Conservation (phyloP, 2,113 vertebrate species). For the Gila orcuttii region DNA sequence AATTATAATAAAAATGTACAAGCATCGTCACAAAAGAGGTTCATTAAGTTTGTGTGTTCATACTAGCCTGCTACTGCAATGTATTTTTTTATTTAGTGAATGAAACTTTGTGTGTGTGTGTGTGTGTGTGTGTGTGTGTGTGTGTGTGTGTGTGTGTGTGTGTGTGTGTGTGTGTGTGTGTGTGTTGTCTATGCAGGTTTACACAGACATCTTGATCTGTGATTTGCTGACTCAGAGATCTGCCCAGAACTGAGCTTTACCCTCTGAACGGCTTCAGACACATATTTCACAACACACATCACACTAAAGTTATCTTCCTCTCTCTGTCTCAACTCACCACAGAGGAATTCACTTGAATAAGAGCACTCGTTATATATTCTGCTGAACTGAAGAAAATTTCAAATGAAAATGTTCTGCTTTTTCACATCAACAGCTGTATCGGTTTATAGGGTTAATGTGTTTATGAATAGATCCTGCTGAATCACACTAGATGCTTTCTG, state of each 20-base stretch:
- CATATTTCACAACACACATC: conserved; percentile 29
- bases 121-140: conserved; percentile 8
- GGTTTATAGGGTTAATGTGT: not conserved
- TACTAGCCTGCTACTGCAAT: conserved; percentile 40
- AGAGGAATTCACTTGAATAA: not conserved
- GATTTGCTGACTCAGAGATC: conserved; percentile 32
- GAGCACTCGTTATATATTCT: not conserved
- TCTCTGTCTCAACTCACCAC: not conserved
- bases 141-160: conserved; percentile 37
- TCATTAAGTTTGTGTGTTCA: not conserved
- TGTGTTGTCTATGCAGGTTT: conserved; percentile 14
- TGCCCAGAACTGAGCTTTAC: conserved; percentile 35
- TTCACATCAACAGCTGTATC: conserved; percentile 1
- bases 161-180: conserved; percentile 19
- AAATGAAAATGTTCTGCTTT: not conserved
- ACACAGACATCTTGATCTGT: conserved; percentile 10
- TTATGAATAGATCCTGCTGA: not conserved
- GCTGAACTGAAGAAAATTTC: not conserved
- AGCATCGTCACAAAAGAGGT: no score
- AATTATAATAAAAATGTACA: no score
- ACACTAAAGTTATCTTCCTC: conserved; percentile 7
- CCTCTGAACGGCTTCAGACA: conserved; percentile 26
- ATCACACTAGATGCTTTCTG: not conserved
- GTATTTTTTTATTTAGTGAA: not conserved
- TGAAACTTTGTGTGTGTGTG: conserved; percentile 44